These are phyloP conservation scores for Tenebrosternarchus preto DNA, from an alignment of 2,113 vertebrate species.

Conservation along the genomic window DNA sequence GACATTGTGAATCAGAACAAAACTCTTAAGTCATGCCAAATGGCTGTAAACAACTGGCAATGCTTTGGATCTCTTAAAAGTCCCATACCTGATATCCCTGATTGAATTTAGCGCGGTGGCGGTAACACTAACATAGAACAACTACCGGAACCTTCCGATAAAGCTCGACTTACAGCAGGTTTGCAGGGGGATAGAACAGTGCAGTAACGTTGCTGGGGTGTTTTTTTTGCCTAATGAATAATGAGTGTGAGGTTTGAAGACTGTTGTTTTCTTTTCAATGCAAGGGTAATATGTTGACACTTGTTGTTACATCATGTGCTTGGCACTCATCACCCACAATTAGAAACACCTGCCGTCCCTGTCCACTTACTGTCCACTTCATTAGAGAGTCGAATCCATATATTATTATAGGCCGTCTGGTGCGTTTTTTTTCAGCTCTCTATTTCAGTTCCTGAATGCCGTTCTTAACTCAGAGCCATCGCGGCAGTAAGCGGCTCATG, in stretches of 20 bases:
- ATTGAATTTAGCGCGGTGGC: background rate
- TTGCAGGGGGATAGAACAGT: background rate
- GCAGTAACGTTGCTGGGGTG: background rate
- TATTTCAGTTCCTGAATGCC: too few relatives aligned
- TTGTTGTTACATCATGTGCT: background rate
- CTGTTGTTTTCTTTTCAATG: background rate
- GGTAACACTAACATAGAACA: background rate
- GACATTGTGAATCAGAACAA: background rate
- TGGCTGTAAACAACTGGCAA: background rate
- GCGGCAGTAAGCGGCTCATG: too few relatives aligned
- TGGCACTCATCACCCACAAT: too few relatives aligned
- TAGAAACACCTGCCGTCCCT: too few relatives aligned
- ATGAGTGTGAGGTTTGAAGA: background rate
- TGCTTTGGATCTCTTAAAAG: background rate
- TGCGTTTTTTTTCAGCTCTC: too few relatives aligned
- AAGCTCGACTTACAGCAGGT: background rate
- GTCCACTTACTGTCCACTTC: too few relatives aligned
- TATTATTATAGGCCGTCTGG: too few relatives aligned
- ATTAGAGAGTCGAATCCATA: too few relatives aligned
- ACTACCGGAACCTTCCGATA: background rate
- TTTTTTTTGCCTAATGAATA: background rate
- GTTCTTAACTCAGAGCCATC: too few relatives aligned
- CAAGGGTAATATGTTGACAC: slow-evolving; percentile 20
- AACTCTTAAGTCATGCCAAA: slow-evolving; percentile 2
- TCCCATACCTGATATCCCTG: background rate